Conservation (phyloP, 2,797 vertebrate genomes). For the Lacerta bilineata region DNA sequence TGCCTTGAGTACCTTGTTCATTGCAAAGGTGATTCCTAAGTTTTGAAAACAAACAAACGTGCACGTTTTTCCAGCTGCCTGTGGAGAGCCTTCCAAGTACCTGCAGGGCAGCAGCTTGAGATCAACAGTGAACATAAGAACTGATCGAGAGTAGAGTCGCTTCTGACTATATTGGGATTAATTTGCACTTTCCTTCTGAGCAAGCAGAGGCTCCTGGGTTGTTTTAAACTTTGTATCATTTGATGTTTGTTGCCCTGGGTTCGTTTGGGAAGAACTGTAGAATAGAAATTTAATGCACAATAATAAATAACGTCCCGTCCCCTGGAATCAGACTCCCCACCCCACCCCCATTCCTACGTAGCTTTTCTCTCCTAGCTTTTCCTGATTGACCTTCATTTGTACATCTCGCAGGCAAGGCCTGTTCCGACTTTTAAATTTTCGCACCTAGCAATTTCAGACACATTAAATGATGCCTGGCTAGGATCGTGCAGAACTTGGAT, state of each 20-base stretch:
- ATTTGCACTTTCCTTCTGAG: too few relatives aligned
- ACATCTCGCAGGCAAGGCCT: neutral
- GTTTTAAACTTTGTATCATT: too few relatives aligned
- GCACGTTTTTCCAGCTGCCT: neutral
- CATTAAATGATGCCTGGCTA: neutral
- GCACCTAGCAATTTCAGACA: neutral
- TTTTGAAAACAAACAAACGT: neutral
- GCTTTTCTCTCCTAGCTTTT: too few relatives aligned
- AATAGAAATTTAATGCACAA: too few relatives aligned
- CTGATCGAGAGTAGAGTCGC: neutral
- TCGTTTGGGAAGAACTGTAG: too few relatives aligned
- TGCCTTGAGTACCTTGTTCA: neutral
- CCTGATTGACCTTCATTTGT: neutral
- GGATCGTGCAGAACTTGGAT: too few relatives aligned
- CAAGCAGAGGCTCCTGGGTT: too few relatives aligned
- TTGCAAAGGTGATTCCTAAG: neutral
- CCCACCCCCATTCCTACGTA: too few relatives aligned
- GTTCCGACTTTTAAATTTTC: neutral
- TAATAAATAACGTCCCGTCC: too few relatives aligned
- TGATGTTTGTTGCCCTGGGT: too few relatives aligned
- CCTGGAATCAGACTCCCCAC: too few relatives aligned
- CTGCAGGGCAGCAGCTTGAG: neutral
- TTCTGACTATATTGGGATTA: neutral
- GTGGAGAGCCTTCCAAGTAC: neutral
- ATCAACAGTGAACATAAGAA: neutral